A percentile compares a stretch with the other conserved stretches of the same genome.
phyloP scores from a whole-genome alignment of 2,888 invertebrate species.

The Neoaliturus tenellus region DNA sequence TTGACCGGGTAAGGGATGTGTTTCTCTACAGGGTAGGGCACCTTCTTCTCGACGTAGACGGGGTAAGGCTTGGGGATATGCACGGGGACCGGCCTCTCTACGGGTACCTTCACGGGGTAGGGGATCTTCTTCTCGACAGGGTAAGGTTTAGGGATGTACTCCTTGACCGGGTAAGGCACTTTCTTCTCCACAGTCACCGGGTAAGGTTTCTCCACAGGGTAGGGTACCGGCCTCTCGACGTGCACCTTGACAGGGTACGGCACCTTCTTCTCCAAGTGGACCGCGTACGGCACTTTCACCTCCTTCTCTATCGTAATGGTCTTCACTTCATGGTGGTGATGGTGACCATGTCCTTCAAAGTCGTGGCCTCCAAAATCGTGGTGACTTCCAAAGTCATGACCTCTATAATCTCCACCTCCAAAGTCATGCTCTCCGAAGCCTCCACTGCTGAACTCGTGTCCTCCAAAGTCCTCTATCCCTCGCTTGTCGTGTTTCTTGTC shows the following conservation, averaged over 20 bases:
- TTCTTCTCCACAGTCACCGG: constrained; percentile 46
- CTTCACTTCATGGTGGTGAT: constrained; percentile 60
- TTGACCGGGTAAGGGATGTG: constrained; percentile 60
- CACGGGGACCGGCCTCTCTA: constrained; percentile 72
- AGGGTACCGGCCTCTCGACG: constrained; percentile 66
- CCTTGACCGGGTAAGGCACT: constrained; percentile 57
- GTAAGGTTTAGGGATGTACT: constrained; percentile 68
- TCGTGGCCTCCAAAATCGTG: constrained; percentile 43
- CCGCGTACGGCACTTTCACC: constrained; percentile 59
- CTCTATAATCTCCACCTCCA: constrained; percentile 54
- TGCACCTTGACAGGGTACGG: constrained; percentile 67
- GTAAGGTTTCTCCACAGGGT: constrained; percentile 50
- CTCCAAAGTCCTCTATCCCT: constrained; percentile 74
- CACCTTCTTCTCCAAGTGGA: constrained; percentile 67
- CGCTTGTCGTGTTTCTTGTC: constrained; percentile 74
- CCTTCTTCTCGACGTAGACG: constrained; percentile 83
- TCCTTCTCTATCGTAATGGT: constrained; percentile 46
- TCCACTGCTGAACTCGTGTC: constrained; percentile 66
- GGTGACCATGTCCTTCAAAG: constrained; percentile 39
- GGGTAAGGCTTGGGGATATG: constrained; percentile 86
- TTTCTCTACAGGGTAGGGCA: constrained; percentile 75
- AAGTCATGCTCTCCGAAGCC: constrained; percentile 49
- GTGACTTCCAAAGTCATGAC: constrained; percentile 56
- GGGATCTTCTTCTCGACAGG: constrained; percentile 71
- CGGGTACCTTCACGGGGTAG: constrained; percentile 81